phyloP scores from a whole-genome alignment of 2,888 invertebrate species.

The Gari tellinella region DNA sequence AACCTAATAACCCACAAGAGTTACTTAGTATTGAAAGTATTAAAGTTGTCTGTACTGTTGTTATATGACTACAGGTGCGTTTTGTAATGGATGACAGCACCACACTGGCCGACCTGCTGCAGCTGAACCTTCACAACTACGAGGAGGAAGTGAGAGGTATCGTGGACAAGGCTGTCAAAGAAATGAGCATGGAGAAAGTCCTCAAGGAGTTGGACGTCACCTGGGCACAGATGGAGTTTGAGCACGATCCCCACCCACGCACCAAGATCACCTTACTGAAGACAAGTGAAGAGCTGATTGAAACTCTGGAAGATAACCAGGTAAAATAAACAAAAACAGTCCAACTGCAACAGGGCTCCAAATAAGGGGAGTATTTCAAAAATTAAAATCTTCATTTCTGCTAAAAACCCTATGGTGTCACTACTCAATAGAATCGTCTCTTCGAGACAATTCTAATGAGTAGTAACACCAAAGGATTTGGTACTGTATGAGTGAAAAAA shows the following conservation, averaged over 20 bases:
- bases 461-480: no score
- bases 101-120: conserved; percentile 94
- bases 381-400: no score
- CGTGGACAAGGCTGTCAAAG: conserved; percentile 98
- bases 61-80: conserved; percentile 93
- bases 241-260: conserved; percentile 92
- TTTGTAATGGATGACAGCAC: conserved; percentile 97
- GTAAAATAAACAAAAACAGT: conserved; percentile 80
- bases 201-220: conserved; percentile 94
- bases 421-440: no score
- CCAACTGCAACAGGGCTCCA: no score
- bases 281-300: conserved; percentile 97
- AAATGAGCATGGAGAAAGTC: conserved; percentile 99
- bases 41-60: no score
- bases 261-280: conserved; percentile 93
- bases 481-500: no score
- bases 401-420: no score
- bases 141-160: conserved; percentile 98
- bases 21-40: no score
- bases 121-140: conserved; percentile 97
- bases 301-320: conserved; percentile 98
- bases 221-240: conserved; percentile 96
- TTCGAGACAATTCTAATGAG: no score
- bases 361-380: no score
- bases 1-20: no score